Evolutionary conservation across 2,888 invertebrate genomes (phyloP).

Genomic region (Protophormia terraenovae): DNA sequence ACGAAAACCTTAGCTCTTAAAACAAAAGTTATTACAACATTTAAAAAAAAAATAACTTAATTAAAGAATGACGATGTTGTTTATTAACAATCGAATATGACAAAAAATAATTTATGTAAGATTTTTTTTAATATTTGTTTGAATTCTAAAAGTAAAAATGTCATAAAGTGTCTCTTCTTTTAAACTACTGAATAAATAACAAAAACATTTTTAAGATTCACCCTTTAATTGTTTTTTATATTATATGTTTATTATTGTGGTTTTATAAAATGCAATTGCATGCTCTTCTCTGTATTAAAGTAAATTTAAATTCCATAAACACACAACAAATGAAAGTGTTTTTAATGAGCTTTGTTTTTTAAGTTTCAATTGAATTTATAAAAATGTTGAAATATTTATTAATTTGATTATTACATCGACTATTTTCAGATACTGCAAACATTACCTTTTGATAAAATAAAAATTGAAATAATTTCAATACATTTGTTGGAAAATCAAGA

Average conservation of each 20-base stretch:
- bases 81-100: too few relatives aligned
- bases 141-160: too few relatives aligned
- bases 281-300: conserved; percentile 3
- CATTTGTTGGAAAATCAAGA: conserved; percentile 80
- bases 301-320: not conserved
- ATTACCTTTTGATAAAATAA: conserved; percentile 80
- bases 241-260: not conserved
- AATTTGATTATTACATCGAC: not conserved
- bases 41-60: not conserved
- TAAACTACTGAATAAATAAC: not conserved
- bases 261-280: conserved; percentile 16
- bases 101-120: too few relatives aligned
- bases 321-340: conserved; percentile 55
- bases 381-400: conserved; percentile 1
- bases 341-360: conserved; percentile 27
- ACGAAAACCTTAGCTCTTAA: not conserved
- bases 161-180: too few relatives aligned
- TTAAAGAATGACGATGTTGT: not conserved
- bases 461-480: conserved; percentile 81
- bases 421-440: conserved; percentile 79
- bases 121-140: too few relatives aligned
- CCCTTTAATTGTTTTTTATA: not conserved
- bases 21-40: not conserved
- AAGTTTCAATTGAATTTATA: not conserved
- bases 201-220: not conserved